phyloP scores from a whole-genome alignment of 1,140 invertebrate species.

The Ooceraea biroi region DNA sequence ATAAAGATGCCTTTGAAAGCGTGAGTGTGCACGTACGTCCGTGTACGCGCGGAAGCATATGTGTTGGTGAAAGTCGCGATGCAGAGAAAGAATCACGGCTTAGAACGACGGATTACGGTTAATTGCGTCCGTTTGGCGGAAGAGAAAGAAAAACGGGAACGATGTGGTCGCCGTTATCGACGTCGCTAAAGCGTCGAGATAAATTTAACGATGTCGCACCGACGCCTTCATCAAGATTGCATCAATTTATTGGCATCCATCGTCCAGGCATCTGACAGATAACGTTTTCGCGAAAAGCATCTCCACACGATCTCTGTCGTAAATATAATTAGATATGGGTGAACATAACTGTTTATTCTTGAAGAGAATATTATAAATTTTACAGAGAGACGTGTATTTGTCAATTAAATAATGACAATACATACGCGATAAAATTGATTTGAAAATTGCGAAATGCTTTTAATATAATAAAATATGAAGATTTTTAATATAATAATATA shows the following conservation, averaged over 20 bases:
- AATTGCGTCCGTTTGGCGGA: constrained; percentile 44
- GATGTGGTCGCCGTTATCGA: constrained; percentile 1
- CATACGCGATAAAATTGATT: too few relatives aligned
- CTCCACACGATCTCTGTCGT: not conserved
- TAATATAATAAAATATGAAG: too few relatives aligned
- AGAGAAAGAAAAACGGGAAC: constrained; percentile 6
- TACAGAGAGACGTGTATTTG: not conserved
- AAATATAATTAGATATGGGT: not conserved
- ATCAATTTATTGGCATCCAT: not conserved
- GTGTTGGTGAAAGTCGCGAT: constrained; percentile 65
- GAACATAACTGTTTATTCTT: not conserved
- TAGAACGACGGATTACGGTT: constrained; percentile 44
- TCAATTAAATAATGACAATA: constrained; percentile 16
- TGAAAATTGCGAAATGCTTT: too few relatives aligned
- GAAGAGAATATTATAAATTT: not conserved
- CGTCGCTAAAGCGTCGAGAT: not conserved
- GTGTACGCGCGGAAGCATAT: constrained; percentile 3
- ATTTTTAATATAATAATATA: too few relatives aligned
- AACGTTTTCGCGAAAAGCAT: constrained; percentile 39
- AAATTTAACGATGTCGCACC: not conserved
- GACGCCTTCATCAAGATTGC: not conserved
- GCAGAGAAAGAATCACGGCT: constrained; percentile 46
- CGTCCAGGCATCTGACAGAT: not conserved
- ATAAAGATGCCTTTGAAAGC: constrained; percentile 68
- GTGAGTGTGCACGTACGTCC: not conserved